Evolutionary conservation across 2,113 vertebrate genomes (phyloP).

Genomic region (Dermatemys mawii): DNA sequence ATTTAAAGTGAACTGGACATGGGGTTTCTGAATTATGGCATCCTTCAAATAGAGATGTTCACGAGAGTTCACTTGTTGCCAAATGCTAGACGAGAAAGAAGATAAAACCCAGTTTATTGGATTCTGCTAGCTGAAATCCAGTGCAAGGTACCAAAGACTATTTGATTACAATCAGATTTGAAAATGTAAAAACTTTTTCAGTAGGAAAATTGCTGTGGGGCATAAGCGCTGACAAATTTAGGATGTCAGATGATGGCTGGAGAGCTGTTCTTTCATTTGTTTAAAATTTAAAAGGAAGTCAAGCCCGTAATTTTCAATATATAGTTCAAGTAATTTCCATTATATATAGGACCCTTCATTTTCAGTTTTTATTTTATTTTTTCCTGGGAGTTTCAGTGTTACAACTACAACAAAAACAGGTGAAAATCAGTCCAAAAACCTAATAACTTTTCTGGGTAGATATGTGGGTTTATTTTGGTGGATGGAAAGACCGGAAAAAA

Average conservation of each 20-base stretch:
- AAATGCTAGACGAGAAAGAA: neutral
- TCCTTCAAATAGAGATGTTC: neutral
- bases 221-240: neutral
- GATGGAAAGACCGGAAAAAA: too few relatives aligned
- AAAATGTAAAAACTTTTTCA: neutral
- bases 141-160: neutral
- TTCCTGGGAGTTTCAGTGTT: too few relatives aligned
- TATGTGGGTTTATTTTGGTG: too few relatives aligned
- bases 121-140: neutral
- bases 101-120: too few relatives aligned
- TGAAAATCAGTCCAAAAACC: too few relatives aligned
- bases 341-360: neutral
- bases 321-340: neutral
- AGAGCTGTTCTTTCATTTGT: neutral
- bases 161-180: neutral
- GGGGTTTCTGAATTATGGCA: neutral
- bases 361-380: too few relatives aligned
- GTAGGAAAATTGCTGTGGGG: neutral
- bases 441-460: too few relatives aligned
- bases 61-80: neutral
- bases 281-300: neutral
- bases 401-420: too few relatives aligned
- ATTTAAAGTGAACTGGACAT: neutral
- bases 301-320: neutral
- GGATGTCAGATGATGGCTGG: neutral